A percentile compares a stretch with the other conserved stretches of the same genome.
Evolutionary conservation across 2,797 vertebrate species (phyloP).

Genomic region (Protosalanx chinensis): DNA sequence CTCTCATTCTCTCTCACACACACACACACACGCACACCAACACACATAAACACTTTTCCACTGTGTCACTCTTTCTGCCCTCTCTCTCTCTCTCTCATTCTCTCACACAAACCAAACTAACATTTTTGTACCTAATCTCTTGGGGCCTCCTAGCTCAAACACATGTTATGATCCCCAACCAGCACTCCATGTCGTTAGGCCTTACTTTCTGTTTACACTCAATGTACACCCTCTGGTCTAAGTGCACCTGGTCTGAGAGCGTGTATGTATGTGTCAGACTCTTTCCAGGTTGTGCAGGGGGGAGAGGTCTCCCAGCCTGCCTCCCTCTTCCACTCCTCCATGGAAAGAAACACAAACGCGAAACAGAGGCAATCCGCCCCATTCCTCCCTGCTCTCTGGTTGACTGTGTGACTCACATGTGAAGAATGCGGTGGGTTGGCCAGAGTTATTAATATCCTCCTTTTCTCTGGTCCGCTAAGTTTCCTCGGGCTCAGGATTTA

Average conservation of each 20-base stretch:
- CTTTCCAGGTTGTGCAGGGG: constrained; percentile 39
- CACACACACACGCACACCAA: neutral
- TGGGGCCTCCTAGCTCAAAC: neutral
- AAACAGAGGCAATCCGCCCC: constrained; percentile 65
- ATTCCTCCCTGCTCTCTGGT: constrained; percentile 57
- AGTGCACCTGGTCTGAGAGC: constrained; percentile 20
- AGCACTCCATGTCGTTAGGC: constrained; percentile 14
- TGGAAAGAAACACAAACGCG: constrained; percentile 77
- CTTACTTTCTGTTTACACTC: constrained; percentile 14
- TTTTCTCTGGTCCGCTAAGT: constrained; percentile 72
- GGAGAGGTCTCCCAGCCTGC: constrained; percentile 47
- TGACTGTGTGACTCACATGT: constrained; percentile 73
- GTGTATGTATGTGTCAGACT: constrained; percentile 33
- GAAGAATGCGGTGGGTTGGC: constrained; percentile 77
- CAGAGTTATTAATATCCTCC: constrained; percentile 79
- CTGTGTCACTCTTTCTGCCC: constrained; percentile 5
- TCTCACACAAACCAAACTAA: neutral
- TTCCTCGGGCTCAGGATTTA: constrained; percentile 62
- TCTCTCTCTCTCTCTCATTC: constrained; percentile 8
- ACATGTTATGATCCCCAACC: constrained; percentile 7
- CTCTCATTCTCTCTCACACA: constrained; percentile 8
- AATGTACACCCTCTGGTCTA: constrained; percentile 28
- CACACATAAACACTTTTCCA: neutral
- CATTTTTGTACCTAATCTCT: neutral
- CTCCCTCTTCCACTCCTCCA: constrained; percentile 59